Percentiles rank a stretch among this genome's conserved stretches.
These are phyloP conservation scores for Eurytoma californica DNA, from an alignment of 2,888 invertebrate genomes.

Conservation along the genomic window DNA sequence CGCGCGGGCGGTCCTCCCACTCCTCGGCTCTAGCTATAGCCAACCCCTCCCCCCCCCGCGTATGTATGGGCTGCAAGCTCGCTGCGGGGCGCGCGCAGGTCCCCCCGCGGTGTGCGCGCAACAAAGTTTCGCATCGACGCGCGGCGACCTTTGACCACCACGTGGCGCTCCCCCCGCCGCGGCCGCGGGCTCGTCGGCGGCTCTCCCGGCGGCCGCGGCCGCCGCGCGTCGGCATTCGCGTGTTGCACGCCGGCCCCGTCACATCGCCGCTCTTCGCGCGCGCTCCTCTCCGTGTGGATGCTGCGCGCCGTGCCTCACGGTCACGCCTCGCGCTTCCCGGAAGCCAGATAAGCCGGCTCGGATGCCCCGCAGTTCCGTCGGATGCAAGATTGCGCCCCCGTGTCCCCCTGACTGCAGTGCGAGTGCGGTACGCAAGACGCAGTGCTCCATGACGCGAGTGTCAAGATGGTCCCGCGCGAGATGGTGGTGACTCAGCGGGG, in stretches of 20 bases:
- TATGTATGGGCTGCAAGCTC: neutral
- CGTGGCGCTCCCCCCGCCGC: conserved; percentile 60
- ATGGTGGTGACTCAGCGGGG: too few relatives aligned
- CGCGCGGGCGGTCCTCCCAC: neutral
- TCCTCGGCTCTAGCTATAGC: neutral
- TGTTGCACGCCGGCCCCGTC: conserved; percentile 58
- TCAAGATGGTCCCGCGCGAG: too few relatives aligned
- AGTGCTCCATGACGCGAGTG: too few relatives aligned
- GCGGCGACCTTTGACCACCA: conserved; percentile 65
- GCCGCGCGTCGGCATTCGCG: conserved; percentile 59
- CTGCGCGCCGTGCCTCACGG: too few relatives aligned
- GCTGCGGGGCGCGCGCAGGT: neutral
- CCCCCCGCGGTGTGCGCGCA: neutral
- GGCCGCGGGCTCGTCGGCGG: conserved; percentile 12
- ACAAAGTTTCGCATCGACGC: conserved; percentile 5
- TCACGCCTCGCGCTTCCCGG: too few relatives aligned
- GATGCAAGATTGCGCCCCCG: too few relatives aligned
- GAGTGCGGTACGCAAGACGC: too few relatives aligned
- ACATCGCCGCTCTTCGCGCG: too few relatives aligned
- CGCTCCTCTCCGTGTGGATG: too few relatives aligned
- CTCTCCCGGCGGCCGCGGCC: conserved; percentile 32
- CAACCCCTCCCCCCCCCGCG: neutral
- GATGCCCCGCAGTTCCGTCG: too few relatives aligned
- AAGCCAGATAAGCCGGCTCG: too few relatives aligned
- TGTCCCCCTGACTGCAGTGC: too few relatives aligned